Conservation (phyloP, 2,797 vertebrate species). For the Sarcophilus harrisii region DNA sequence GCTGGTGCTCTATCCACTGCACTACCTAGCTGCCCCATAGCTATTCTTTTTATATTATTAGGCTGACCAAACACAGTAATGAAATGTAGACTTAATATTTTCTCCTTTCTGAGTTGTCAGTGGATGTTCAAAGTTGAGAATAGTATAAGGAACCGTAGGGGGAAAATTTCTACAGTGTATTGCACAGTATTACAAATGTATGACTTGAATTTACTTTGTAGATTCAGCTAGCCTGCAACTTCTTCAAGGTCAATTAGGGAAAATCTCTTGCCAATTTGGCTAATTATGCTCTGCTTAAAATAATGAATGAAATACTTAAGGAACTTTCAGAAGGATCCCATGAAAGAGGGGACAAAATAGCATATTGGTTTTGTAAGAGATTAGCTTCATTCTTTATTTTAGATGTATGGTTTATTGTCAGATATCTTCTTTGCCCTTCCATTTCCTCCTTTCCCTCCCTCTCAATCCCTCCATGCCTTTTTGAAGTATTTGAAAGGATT, state of each 20-base stretch:
- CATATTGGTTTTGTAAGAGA: not conserved
- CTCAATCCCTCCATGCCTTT: not conserved
- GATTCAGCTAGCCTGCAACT: not conserved
- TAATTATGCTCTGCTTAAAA: not conserved
- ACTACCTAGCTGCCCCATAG: no score
- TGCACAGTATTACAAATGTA: not conserved
- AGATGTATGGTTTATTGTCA: not conserved
- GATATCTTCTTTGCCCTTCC: not conserved
- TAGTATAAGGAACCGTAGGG: not conserved
- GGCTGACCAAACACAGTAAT: not conserved
- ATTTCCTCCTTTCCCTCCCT: no score
- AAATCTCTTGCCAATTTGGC: not conserved
- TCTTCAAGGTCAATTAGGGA: not conserved
- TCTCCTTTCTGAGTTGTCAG: not conserved
- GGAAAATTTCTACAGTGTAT: not conserved
- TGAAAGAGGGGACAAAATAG: not conserved
- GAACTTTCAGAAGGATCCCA: not conserved
- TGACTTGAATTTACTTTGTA: not conserved
- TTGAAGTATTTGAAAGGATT: not conserved
- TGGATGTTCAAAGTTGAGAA: not conserved
- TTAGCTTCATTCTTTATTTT: not conserved
- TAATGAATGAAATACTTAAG: not conserved
- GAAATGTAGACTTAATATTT: not conserved
- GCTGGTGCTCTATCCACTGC: no score
- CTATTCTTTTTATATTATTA: not conserved